These are phyloP conservation scores for Cassiopea xamachana DNA, from an alignment of 30 jellyfish, hydroid and myxozoan genomes.

Conservation along the genomic window DNA sequence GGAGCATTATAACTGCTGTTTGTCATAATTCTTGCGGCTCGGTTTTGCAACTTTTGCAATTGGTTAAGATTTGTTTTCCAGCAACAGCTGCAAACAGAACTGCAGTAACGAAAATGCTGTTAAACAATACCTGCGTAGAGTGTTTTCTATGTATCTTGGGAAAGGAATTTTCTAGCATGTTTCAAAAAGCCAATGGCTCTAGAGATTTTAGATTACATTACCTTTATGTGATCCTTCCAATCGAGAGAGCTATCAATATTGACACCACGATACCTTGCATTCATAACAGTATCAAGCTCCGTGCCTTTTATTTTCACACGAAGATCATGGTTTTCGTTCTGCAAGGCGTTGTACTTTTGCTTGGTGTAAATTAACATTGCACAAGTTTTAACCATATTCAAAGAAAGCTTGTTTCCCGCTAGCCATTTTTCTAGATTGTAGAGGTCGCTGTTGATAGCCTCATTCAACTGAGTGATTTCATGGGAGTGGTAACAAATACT, in stretches of 20 bases:
- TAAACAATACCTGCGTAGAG: constrained; percentile 63
- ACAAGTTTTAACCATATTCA: constrained; percentile 39
- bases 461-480: constrained; percentile 39
- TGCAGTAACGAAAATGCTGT: constrained; percentile 56
- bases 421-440: constrained; percentile 19
- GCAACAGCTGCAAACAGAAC: constrained; percentile 55
- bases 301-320: constrained; percentile 1
- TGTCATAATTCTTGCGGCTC: constrained; percentile 42
- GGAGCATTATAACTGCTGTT: constrained; percentile 51
- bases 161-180: constrained; percentile 23
- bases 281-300: constrained; percentile 5
- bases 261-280: constrained; percentile 10
- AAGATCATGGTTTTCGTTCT: neutral
- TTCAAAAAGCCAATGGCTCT: constrained; percentile 51
- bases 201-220: constrained; percentile 33
- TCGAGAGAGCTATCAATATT: constrained; percentile 22
- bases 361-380: constrained; percentile 30
- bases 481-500: neutral
- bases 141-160: constrained; percentile 32
- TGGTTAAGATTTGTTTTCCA: constrained; percentile 21
- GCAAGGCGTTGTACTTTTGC: constrained; percentile 16
- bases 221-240: constrained; percentile 49
- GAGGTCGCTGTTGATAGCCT: constrained; percentile 5
- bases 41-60: constrained; percentile 53
- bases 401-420: constrained; percentile 1